Conservation (phyloP, 1,140 invertebrate genomes). For the Brachionus manjavacas region DNA sequence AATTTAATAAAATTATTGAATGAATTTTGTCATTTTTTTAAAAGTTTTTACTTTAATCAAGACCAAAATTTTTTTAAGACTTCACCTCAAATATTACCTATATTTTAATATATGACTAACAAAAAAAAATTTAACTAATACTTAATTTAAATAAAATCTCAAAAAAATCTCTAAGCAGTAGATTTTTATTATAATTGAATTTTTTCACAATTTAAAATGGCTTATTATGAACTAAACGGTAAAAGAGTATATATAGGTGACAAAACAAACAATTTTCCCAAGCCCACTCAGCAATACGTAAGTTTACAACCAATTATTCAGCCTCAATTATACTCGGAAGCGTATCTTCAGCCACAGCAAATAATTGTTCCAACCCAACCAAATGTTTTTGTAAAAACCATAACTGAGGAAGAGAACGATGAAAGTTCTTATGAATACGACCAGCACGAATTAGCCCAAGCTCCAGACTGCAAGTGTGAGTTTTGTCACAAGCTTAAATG, state of each 20-base stretch:
- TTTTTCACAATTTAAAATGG: not conserved
- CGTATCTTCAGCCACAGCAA: not conserved
- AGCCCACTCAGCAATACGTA: not conserved
- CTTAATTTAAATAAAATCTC: too few species aligned
- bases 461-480: not conserved
- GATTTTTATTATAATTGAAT: not conserved
- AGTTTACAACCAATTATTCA: not conserved
- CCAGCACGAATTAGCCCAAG: not conserved
- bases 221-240: not conserved
- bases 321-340: not conserved
- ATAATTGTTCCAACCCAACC: not conserved
- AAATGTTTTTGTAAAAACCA: not conserved
- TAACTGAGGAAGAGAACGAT: not conserved
- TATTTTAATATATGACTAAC: too few species aligned
- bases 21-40: too few species aligned
- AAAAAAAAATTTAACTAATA: too few species aligned
- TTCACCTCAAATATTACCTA: too few species aligned
- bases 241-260: not conserved
- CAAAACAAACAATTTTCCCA: not conserved
- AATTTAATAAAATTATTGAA: too few species aligned
- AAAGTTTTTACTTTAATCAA: too few species aligned
- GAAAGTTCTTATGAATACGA: not conserved
- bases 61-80: too few species aligned
- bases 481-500: constrained; percentile 19
- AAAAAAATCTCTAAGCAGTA: not conserved